Base-by-base conservation (phyloP, 2,888 invertebrate species). In the Apomyelois bistriatella region DNA sequence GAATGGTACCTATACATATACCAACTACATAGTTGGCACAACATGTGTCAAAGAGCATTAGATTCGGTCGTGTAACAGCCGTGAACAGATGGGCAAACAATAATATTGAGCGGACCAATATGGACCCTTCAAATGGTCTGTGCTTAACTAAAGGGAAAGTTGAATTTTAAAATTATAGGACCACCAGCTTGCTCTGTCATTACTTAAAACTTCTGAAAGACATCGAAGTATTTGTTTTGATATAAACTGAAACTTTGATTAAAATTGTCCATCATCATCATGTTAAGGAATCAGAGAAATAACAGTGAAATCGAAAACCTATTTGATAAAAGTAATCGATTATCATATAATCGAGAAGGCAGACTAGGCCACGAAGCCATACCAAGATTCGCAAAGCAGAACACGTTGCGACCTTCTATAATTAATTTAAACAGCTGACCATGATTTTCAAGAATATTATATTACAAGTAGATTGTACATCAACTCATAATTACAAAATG, bases 81-180 rank as follows among this genome's bases (percentile, higher is more conserved):
- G 60, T 55, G 74, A 75, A 68, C 83, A 82, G 80, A 82, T 82
- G 82, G 75, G 71, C 72, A 66, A 70, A 72, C 72, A 72, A 72
- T 67, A 66, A 69, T 63, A 61, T 60, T 58, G 58, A 50, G 48
- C 50, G 52, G 49, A 13, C 43, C 53, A n/a, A 54, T 54, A 56
- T 53, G 58, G 48, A 42, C 51, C 52, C 51, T 35, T 53, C 56
- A 55, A 53, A 54, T 57, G 58, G 57, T 52, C 57, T 41, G 48
- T 35, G 54, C 52, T 53, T 49, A 56, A 58, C 54, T 57, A 52
- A 52, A 55, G 55, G 57, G 57, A 58, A 50, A 36, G 43, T 43
- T 53, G 28, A 40, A 30, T 28, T 53, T 48, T 46, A 49, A 55
- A 52, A 49, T 53, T 55, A 42, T 52, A 46, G 32, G 32, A 32